Conservation (phyloP, 1,140 invertebrate genomes). For the Atta cephalotes region DNA sequence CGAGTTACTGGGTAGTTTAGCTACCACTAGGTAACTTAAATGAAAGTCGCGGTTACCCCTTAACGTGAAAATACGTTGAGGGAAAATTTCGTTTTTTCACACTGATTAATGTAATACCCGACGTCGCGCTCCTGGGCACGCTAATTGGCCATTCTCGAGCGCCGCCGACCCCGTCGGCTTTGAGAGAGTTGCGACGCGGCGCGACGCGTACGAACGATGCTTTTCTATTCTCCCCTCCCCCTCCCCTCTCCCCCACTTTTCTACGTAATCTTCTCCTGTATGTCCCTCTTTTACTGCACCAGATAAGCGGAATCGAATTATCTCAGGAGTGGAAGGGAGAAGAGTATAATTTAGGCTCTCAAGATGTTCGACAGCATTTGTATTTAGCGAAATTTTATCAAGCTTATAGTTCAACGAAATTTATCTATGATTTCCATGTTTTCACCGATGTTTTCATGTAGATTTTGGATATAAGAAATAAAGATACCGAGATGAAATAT, state of each 20-base stretch:
- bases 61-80: slow-evolving; percentile 79
- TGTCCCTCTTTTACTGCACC: slow-evolving; percentile 25
- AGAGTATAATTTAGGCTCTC: slow-evolving; percentile 31
- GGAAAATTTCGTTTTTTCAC: slow-evolving; percentile 79
- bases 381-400: slow-evolving; percentile 29
- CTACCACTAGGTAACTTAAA: slow-evolving; percentile 80
- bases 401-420: neutral
- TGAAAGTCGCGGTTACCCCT: slow-evolving; percentile 76
- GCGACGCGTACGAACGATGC: slow-evolving; percentile 39
- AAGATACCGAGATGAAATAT: neutral
- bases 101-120: slow-evolving; percentile 77
- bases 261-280: slow-evolving; percentile 28
- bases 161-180: slow-evolving; percentile 59
- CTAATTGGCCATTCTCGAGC: slow-evolving; percentile 76
- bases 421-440: neutral
- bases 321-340: slow-evolving; percentile 5
- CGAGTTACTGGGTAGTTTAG: slow-evolving; percentile 77
- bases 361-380: slow-evolving; percentile 8
- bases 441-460: neutral
- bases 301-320: slow-evolving; percentile 52
- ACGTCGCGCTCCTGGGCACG: slow-evolving; percentile 69
- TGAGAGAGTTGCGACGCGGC: slow-evolving; percentile 57
- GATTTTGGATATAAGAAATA: neutral
- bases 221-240: slow-evolving; percentile 1
- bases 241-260: neutral